Evolutionary conservation across 1,140 invertebrate genomes (phyloP).

Genomic region (Drosophila pseudoananassae): DNA sequence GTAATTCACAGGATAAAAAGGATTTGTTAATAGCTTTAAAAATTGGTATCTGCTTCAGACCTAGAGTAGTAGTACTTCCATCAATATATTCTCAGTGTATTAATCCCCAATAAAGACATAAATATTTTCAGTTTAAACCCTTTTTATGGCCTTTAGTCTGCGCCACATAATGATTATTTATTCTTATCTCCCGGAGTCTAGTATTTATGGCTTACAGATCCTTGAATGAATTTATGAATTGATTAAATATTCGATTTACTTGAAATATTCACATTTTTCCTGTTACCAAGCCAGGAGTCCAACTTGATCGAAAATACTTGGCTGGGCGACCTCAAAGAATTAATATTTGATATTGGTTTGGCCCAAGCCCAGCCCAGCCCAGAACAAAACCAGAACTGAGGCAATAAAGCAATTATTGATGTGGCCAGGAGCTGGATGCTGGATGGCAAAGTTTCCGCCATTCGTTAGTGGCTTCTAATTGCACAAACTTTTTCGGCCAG

Average conservation of each 20-base stretch:
- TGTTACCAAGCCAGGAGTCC: not conserved
- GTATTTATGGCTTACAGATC: too few relatives aligned
- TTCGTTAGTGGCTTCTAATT: constrained; percentile 52
- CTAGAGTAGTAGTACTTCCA: too few relatives aligned
- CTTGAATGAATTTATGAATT: too few relatives aligned
- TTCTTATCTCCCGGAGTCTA: too few relatives aligned
- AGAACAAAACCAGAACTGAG: constrained; percentile 1
- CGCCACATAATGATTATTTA: too few relatives aligned
- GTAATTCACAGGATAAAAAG: constrained; percentile 3
- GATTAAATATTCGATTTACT: too few relatives aligned
- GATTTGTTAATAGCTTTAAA: not conserved
- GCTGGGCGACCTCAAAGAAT: constrained; percentile 3
- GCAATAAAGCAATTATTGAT: constrained; percentile 64
- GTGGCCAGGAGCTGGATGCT: constrained; percentile 16
- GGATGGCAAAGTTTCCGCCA: constrained; percentile 22
- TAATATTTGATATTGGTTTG: constrained; percentile 31
- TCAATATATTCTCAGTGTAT: too few relatives aligned
- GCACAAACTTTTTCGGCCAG: constrained; percentile 37
- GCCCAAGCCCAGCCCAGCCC: not conserved
- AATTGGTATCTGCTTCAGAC: not conserved
- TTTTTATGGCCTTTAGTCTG: too few relatives aligned
- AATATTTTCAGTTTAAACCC: too few relatives aligned
- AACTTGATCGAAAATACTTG: constrained; percentile 4
- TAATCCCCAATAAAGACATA: too few relatives aligned
- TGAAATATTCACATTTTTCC: not conserved